Evolutionary conservation across 1,140 invertebrate species (phyloP).

Genomic region (Arion vulgaris): DNA sequence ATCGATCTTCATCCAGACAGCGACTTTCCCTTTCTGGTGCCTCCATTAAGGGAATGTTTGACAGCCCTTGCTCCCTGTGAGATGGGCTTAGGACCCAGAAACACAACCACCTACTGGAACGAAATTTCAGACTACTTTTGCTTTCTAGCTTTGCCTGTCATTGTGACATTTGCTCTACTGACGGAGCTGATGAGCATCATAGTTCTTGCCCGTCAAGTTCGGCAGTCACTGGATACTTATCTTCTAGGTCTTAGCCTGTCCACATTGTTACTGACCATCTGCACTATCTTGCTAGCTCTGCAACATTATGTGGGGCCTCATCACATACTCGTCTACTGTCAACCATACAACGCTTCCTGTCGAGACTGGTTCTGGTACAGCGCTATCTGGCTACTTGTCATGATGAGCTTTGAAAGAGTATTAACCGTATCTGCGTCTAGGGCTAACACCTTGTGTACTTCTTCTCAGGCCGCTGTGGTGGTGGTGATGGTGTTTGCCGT

Average conservation of each 20-base stretch:
- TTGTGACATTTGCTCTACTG: slow-evolving; percentile 58
- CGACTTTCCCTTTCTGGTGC: slow-evolving; percentile 53
- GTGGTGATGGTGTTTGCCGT: slow-evolving; percentile 62
- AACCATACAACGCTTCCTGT: slow-evolving; percentile 59
- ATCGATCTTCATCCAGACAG: slow-evolving; percentile 53
- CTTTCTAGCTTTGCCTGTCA: slow-evolving; percentile 62
- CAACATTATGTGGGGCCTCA: slow-evolving; percentile 62
- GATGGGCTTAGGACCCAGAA: slow-evolving; percentile 41
- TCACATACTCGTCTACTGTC: slow-evolving; percentile 49
- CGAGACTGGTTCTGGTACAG: slow-evolving; percentile 68
- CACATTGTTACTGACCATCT: slow-evolving; percentile 52
- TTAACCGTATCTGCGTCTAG: slow-evolving; percentile 57
- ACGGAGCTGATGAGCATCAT: slow-evolving; percentile 61
- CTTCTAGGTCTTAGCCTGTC: slow-evolving; percentile 61
- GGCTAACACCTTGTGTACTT: slow-evolving; percentile 56
- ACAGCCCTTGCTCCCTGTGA: slow-evolving; percentile 53
- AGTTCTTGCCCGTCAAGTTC: slow-evolving; percentile 55
- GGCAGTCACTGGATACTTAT: slow-evolving; percentile 65
- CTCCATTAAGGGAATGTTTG: slow-evolving; percentile 57
- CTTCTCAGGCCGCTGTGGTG: slow-evolving; percentile 60
- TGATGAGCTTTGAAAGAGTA: slow-evolving; percentile 62
- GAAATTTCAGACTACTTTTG: slow-evolving; percentile 64
- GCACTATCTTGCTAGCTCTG: slow-evolving; percentile 51
- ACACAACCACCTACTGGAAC: slow-evolving; percentile 54
- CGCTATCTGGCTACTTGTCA: slow-evolving; percentile 65